Evolutionary conservation across 2,888 invertebrate genomes (phyloP).

Genomic region (Chromoteleia sp.): DNA sequence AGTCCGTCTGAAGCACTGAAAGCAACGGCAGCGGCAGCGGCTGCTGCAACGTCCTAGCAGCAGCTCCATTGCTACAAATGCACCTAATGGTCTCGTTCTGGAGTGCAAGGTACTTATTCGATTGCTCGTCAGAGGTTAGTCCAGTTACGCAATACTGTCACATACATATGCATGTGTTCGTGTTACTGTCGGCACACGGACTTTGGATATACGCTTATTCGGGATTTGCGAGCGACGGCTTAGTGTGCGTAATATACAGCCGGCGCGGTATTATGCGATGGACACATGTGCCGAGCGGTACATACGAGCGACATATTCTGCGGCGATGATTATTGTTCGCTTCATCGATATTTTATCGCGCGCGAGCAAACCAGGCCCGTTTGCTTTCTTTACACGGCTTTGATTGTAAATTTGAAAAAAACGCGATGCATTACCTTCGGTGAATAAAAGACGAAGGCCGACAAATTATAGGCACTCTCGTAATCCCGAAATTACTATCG

Average conservation of each 20-base stretch:
- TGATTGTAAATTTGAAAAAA: slow-evolving; percentile 27
- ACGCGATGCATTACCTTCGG: background rate
- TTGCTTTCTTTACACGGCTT: slow-evolving; percentile 35
- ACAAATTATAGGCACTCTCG: too few species aligned
- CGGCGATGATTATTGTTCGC: slow-evolving; percentile 55
- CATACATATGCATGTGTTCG: slow-evolving; percentile 56
- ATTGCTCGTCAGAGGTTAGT: slow-evolving; percentile 63
- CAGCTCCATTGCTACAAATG: slow-evolving; percentile 66
- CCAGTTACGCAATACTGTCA: slow-evolving; percentile 67
- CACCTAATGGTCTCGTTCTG: slow-evolving; percentile 67
- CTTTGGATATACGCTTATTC: slow-evolving; percentile 52
- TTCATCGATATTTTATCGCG: slow-evolving; percentile 60
- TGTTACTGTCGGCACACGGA: slow-evolving; percentile 41
- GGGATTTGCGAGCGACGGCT: slow-evolving; percentile 55
- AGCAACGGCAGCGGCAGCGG: slow-evolving; percentile 33
- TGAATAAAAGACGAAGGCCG: slow-evolving; percentile 24
- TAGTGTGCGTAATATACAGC: slow-evolving; percentile 50
- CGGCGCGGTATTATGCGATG: slow-evolving; percentile 48
- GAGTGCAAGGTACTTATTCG: slow-evolving; percentile 69
- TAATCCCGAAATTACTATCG: too few species aligned
- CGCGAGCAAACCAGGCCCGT: slow-evolving; percentile 11
- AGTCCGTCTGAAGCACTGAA: slow-evolving; percentile 58
- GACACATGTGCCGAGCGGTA: slow-evolving; percentile 36
- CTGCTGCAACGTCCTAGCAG: slow-evolving; percentile 33
- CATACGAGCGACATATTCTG: slow-evolving; percentile 51